Conservation (phyloP, 2,888 invertebrate genomes). For the Dicranocentrus wangi region DNA sequence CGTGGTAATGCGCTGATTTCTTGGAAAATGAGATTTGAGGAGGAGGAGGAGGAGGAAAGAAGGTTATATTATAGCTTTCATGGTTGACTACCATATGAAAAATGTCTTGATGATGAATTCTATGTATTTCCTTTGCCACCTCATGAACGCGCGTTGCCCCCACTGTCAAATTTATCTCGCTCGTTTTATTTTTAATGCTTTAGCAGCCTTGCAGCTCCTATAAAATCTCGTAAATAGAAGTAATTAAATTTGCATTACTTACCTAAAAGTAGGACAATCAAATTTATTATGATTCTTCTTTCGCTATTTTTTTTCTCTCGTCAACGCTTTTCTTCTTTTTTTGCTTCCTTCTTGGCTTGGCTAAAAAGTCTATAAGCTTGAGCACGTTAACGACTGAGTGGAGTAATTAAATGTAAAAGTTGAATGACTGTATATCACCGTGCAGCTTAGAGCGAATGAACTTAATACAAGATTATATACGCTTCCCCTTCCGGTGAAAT, state of each 20-base stretch:
- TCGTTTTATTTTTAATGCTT: slow-evolving; percentile 43
- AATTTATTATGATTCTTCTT: slow-evolving; percentile 13
- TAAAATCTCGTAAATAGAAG: slow-evolving; percentile 24
- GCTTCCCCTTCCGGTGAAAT: no score
- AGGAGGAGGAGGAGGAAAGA: slow-evolving; percentile 15
- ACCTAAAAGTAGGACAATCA: slow-evolving; percentile 44
- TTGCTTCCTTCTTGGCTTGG: not conserved
- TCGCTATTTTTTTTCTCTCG: not conserved
- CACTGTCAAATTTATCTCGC: slow-evolving; percentile 41
- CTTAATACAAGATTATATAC: no score
- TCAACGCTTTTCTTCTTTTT: not conserved
- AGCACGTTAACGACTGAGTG: no score
- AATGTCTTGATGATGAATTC: slow-evolving; percentile 47
- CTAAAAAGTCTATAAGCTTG: no score
- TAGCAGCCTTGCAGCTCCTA: no score
- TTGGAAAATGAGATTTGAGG: not conserved
- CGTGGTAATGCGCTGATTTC: slow-evolving; percentile 30
- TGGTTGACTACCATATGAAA: slow-evolving; percentile 41
- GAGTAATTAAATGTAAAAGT: no score
- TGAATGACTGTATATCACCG: no score
- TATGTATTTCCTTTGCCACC: slow-evolving; percentile 16
- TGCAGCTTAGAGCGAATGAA: no score
- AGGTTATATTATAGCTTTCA: no score
- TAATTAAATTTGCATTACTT: slow-evolving; percentile 62
- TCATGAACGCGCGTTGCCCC: slow-evolving; percentile 32